Evolutionary conservation across 2,888 invertebrate species (phyloP).

Genomic region (Plutella xylostella): DNA sequence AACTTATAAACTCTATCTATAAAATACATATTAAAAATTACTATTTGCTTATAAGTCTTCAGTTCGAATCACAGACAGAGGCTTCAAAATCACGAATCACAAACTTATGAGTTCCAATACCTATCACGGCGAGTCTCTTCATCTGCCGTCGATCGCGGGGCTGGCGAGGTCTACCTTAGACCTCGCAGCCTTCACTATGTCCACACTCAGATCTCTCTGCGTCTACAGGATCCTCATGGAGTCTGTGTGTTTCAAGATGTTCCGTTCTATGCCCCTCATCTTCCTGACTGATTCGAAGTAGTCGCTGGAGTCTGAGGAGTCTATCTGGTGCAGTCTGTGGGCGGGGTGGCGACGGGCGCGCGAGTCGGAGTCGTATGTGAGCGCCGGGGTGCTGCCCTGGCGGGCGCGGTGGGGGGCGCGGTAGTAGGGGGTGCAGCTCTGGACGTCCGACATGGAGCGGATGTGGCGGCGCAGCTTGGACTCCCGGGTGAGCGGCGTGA

Average conservation of each 20-base stretch:
- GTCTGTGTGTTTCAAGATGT: slow-evolving; percentile 55
- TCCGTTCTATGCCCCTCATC: slow-evolving; percentile 40
- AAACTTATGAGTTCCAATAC: background rate
- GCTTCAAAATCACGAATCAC: background rate
- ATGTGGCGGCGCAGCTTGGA: slow-evolving; percentile 54
- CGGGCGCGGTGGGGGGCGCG: slow-evolving; percentile 43
- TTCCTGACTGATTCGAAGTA: slow-evolving; percentile 39
- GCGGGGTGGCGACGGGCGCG: slow-evolving; percentile 39
- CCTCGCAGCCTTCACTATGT: slow-evolving; percentile 26
- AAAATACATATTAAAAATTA: no score
- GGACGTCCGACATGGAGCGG: slow-evolving; percentile 61
- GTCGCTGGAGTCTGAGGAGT: slow-evolving; percentile 58
- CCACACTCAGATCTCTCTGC: background rate
- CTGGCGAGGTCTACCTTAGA: slow-evolving; percentile 18
- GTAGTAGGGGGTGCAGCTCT: slow-evolving; percentile 51
- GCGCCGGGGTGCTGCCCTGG: slow-evolving; percentile 40
- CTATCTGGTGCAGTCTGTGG: slow-evolving; percentile 35
- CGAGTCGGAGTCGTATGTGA: slow-evolving; percentile 57
- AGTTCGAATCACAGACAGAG: slow-evolving; percentile 1
- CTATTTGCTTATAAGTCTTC: slow-evolving; percentile 2
- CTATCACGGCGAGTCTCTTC: background rate
- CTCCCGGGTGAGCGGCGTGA: slow-evolving; percentile 49
- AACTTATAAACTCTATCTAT: no score
- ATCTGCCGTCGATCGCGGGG: background rate
- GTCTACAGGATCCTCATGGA: slow-evolving; percentile 57